These are phyloP conservation scores for Kryptolebias marmoratus DNA, from an alignment of 2,113 vertebrate species.

Conservation along the genomic window DNA sequence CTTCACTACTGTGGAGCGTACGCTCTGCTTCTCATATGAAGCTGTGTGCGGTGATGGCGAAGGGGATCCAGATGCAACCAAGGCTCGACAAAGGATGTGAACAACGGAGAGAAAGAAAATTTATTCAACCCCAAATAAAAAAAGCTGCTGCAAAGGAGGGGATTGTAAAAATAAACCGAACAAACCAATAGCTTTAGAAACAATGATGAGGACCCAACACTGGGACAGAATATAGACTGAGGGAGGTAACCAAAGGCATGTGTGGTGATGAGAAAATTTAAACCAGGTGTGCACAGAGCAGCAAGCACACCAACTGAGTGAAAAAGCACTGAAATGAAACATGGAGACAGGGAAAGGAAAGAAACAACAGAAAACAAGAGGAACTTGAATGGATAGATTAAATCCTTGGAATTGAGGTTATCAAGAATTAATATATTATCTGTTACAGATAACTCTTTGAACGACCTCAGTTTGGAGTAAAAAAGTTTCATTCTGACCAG, in stretches of 20 bases:
- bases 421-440: not conserved
- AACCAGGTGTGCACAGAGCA: not conserved
- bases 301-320: not conserved
- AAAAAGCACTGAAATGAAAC: not conserved
- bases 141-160: not conserved
- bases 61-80: not conserved
- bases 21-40: not conserved
- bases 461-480: no score
- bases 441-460: no score
- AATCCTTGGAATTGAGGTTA: not conserved
- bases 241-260: not conserved
- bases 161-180: no score
- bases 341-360: not conserved
- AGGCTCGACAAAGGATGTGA: not conserved
- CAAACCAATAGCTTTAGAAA: not conserved
- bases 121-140: not conserved
- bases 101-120: not conserved
- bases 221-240: not conserved
- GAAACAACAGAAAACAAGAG: no score
- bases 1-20: conserved; percentile 4
- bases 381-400: no score
- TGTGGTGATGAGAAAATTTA: not conserved
- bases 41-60: not conserved
- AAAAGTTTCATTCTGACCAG: no score
- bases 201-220: not conserved